Percentiles rank a stretch among this genome's conserved stretches.
Evolutionary conservation across 1,140 invertebrate species (phyloP).

Genomic region (Drosophila sp.): DNA sequence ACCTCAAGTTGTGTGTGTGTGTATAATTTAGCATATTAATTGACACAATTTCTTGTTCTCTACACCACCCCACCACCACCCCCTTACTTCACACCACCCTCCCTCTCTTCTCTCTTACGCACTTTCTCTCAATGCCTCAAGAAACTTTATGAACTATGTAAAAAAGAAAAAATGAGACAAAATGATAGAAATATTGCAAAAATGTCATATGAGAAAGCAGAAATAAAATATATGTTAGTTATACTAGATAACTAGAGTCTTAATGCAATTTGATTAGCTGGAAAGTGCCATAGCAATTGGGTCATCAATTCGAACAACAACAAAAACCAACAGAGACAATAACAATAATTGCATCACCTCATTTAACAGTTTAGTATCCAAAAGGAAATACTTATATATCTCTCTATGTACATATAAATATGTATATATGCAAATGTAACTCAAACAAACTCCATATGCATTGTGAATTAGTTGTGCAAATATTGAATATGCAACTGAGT

Average conservation of each 20-base stretch:
- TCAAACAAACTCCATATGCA: constrained; percentile 16
- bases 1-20: constrained; percentile 32
- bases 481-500: constrained; percentile 59
- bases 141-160: constrained; percentile 79
- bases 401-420: constrained; percentile 19
- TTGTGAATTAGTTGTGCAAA: constrained; percentile 71
- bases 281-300: constrained; percentile 70
- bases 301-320: constrained; percentile 46
- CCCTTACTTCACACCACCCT: neutral
- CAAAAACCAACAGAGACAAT: neutral
- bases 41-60: constrained; percentile 72
- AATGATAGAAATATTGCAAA: constrained; percentile 39
- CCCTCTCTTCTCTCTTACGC: constrained; percentile 50
- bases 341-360: constrained; percentile 53
- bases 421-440: constrained; percentile 28
- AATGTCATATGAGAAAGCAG: constrained; percentile 72
- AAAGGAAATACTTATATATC: constrained; percentile 12
- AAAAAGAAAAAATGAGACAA: constrained; percentile 37
- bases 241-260: constrained; percentile 19
- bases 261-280: constrained; percentile 72
- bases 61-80: constrained; percentile 15
- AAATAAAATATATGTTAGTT: constrained; percentile 53
- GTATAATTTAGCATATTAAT: constrained; percentile 82
- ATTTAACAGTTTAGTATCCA: constrained; percentile 55
- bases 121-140: constrained; percentile 63